Evolutionary conservation across 2,797 vertebrate genomes (phyloP), one percentile per base, ranked within the genome.

Genomic region (Staurois parvus): DNA sequence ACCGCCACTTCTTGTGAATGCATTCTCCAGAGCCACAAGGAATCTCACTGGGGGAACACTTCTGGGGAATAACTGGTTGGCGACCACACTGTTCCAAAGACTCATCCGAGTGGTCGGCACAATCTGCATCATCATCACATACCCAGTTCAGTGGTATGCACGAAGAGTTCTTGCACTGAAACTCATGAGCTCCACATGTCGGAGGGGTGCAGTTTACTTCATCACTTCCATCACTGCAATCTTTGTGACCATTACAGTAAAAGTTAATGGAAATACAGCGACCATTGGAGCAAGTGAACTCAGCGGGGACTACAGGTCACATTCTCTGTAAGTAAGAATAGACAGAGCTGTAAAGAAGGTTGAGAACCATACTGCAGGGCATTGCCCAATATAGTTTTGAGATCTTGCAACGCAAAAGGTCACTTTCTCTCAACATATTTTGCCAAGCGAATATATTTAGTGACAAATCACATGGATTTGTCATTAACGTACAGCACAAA

Each of bases 1-100:
- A 99, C 42, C 96, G 94, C 98, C 98, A 99, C 88, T 97, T 98
- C 89, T 94, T 96, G 89, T 99, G 98, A 79, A 99, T 97, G 79
- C 98, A 99, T 85, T 99, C 98, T 28, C 98, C 98, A 0, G 98
- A 97, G 81, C 91, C 88, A 0, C 98, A 99, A 87, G 95, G 96
- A 89, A 96, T 96, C 90, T 99, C 98, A 0, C 91, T 97, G 69
- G 93, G 81, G 0, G 95, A 95, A 69, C 98, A 99, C 86, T 95
- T 97, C 29, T 93, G 91, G 0, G 96, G 94, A 0, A 94, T 95
- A 0, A 93, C 95, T 0, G 96, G 96, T 76, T 97, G 95, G 6
- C 91, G 94, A n/a, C 98, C 98, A 21, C 98, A 99, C 6, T 91
- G 97, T 78, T 95, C 88, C 0, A 95, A 93, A 9, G 97, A 97